Base-by-base conservation (phyloP, 2,888 invertebrate species). In the Eumacrocentrus americanus region DNA sequence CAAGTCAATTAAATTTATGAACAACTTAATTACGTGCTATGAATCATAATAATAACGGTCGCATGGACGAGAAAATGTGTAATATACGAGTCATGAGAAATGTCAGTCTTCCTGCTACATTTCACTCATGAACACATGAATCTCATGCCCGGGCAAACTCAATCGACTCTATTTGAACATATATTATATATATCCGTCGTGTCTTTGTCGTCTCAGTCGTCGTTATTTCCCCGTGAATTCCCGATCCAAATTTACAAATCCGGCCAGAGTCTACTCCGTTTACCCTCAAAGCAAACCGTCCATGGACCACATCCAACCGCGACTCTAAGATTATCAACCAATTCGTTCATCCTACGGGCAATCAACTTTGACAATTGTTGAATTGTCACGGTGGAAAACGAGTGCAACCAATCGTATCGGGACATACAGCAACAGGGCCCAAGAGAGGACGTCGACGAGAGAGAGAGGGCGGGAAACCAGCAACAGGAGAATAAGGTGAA, bases 241-340 rank as follows among this genome's bases (percentile, higher is more conserved):
- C 42, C 42, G 42, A 54, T 54, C 53, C 53, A 54, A 54, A 54
- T 42, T 42, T 54, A 54, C 42, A 54, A 54, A 54, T 42, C 42
- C 16, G 29, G 42, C 29, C 42, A 29, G n/a, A 23, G 42, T 54
- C 53, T 42, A 54, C 42, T 54, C 34, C 53, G 29, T 29, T 42
- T 54, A 29, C 16, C 40, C 40, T 12, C 22, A 22, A 11, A 40
- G 11, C 40, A 42, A 54, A 25, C 11, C 29, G 29, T 42, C 14
- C 29, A 25, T 42, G 34, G 53, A 42, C 29, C 9, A 40, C n/a
- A 42, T 44, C 40, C 53, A 54, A 34, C 20, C 25, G 16, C 16
- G 29, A 9, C 18, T 6, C 37, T 38, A 6, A 22, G 14, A 50
- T 11, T 35, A 2, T 35, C 35, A 46, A 29, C 25, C 18, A 14